These are phyloP conservation scores for Mesochorus sp. DNA, from an alignment of 2,888 invertebrate genomes.

Conservation along the genomic window DNA sequence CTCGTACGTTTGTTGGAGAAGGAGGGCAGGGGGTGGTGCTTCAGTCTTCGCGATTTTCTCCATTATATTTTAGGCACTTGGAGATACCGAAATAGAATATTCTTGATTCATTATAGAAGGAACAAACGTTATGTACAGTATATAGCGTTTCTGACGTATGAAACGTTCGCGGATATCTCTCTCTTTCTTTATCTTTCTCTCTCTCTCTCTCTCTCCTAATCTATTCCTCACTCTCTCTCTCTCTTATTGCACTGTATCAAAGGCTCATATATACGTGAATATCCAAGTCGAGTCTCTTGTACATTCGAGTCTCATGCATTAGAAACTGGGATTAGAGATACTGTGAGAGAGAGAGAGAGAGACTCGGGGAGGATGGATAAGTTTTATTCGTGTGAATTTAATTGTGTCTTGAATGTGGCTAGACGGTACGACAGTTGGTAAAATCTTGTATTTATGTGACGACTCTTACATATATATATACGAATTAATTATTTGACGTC, in stretches of 20 bases:
- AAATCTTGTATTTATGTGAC: constrained; percentile 20
- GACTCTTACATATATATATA: neutral
- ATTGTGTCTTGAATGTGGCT: constrained; percentile 10
- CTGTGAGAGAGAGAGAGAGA: neutral
- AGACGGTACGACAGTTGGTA: neutral
- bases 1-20: neutral
- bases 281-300: neutral
- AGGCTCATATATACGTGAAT: neutral
- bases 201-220: no score
- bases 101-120: constrained; percentile 48
- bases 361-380: constrained; percentile 7
- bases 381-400: constrained; percentile 20
- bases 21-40: no score
- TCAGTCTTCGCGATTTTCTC: constrained; percentile 8
- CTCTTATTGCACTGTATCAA: neutral
- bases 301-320: neutral
- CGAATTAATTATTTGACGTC: neutral
- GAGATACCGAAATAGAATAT: constrained; percentile 45
- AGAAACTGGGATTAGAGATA: no score
- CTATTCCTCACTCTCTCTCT: no score
- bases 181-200: neutral
- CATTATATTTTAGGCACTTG: constrained; percentile 23
- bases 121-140: constrained; percentile 36
- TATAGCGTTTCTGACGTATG: constrained; percentile 43
- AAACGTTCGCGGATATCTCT: constrained; percentile 29